phyloP scores from a whole-genome alignment of 2,888 invertebrate species.

The Thalpophila matura region DNA sequence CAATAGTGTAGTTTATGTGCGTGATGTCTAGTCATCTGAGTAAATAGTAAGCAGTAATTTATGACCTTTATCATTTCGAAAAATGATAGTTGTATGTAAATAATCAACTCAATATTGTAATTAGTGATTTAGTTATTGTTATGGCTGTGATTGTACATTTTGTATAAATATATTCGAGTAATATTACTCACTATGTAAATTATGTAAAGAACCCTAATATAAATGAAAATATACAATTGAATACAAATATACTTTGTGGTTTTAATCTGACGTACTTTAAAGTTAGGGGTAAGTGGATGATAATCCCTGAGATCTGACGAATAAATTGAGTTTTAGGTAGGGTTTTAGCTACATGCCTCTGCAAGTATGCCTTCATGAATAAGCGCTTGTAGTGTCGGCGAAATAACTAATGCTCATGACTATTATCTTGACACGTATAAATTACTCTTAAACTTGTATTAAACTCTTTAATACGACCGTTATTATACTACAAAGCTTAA shows the following conservation, averaged over 20 bases:
- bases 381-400: neutral
- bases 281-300: neutral
- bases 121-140: slow-evolving; percentile 20
- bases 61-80: slow-evolving; percentile 1
- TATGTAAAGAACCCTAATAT: slow-evolving; percentile 55
- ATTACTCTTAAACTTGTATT: too few species aligned
- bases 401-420: too few species aligned
- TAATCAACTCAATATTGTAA: slow-evolving; percentile 29
- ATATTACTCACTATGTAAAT: slow-evolving; percentile 52
- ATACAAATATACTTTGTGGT: slow-evolving; percentile 44
- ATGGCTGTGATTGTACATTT: slow-evolving; percentile 57
- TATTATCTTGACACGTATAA: neutral
- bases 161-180: slow-evolving; percentile 31
- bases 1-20: slow-evolving; percentile 22
- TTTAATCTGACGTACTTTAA: slow-evolving; percentile 25
- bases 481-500: too few species aligned
- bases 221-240: slow-evolving; percentile 47
- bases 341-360: neutral
- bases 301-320: neutral
- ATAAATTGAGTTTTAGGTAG: neutral
- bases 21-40: slow-evolving; percentile 73
- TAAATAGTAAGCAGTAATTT: slow-evolving; percentile 19
- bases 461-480: too few species aligned
- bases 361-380: neutral
- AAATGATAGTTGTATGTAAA: slow-evolving; percentile 6